A percentile compares a stretch with the other conserved stretches of the same genome.
These are phyloP conservation scores for Syngnathoides biaculeatus DNA, from an alignment of 2,113 vertebrate species.

Conservation along the genomic window DNA sequence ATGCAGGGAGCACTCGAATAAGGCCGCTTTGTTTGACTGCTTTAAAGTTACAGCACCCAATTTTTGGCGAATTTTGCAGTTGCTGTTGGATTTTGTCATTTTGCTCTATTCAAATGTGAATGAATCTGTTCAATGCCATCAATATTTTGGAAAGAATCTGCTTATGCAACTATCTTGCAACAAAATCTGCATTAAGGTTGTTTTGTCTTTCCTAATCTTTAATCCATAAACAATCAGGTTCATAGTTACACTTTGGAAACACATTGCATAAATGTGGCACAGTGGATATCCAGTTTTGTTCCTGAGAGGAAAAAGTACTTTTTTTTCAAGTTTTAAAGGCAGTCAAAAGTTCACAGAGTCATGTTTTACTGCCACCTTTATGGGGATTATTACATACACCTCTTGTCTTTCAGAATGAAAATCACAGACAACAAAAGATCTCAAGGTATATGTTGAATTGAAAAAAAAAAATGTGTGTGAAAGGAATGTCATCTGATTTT, in stretches of 20 bases:
- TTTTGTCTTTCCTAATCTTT: neutral
- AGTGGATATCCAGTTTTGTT: neutral
- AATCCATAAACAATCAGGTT: neutral
- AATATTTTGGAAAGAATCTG: neutral
- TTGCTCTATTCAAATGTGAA: neutral
- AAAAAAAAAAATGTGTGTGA: slow-evolving; percentile 22
- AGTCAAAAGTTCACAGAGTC: neutral
- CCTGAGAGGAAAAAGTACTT: neutral
- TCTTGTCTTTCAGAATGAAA: slow-evolving; percentile 99
- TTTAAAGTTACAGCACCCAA: slow-evolving; percentile 24
- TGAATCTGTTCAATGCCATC: neutral
- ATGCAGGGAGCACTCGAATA: slow-evolving; percentile 23
- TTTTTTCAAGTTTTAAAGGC: neutral
- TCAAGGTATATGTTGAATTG: slow-evolving; percentile 83
- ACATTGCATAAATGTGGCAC: neutral
- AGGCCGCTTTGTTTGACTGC: slow-evolving; percentile 32
- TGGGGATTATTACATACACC: slow-evolving; percentile 75
- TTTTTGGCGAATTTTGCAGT: slow-evolving; percentile 4
- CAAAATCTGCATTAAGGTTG: neutral
- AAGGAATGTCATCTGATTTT: slow-evolving; percentile 9
- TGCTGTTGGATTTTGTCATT: neutral
- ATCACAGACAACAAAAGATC: slow-evolving; percentile 87
- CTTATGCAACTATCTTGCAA: neutral
- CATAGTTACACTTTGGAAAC: slow-evolving; percentile 10
- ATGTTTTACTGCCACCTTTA: slow-evolving; percentile 40